These are phyloP conservation scores for Caenorhabditis wallacei DNA, from an alignment of 2,888 invertebrate genomes.

Conservation along the genomic window DNA sequence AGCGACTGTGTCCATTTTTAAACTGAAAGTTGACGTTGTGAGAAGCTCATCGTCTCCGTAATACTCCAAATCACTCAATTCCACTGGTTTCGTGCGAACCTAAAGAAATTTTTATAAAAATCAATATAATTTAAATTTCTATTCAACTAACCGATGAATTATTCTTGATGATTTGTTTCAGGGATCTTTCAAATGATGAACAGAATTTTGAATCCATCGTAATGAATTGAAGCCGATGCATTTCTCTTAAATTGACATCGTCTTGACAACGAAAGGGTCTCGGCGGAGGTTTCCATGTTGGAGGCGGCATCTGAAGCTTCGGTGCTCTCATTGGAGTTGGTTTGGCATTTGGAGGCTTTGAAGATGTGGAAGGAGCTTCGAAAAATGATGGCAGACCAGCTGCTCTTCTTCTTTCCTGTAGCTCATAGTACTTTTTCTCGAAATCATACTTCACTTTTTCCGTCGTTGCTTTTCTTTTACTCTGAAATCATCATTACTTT, in stretches of 20 bases:
- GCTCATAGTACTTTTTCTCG: background rate
- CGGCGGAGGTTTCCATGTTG: background rate
- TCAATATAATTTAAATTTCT: background rate
- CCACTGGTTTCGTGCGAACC: background rate
- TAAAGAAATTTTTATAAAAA: too few species aligned
- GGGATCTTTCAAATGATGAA: background rate
- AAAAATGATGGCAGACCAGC: background rate
- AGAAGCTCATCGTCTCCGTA: constrained; percentile 26
- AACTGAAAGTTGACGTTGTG: background rate
- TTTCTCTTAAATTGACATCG: constrained; percentile 24
- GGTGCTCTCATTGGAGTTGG: background rate
- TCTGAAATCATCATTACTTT: background rate
- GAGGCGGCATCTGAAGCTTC: constrained; percentile 2
- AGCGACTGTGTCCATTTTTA: background rate
- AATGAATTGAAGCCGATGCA: background rate
- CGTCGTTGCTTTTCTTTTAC: background rate
- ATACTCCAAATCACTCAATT: constrained; percentile 26
- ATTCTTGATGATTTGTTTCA: background rate
- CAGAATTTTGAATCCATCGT: constrained; percentile 9
- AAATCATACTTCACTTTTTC: background rate
- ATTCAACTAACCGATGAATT: background rate
- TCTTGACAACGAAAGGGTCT: background rate
- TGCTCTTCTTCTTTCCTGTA: background rate
- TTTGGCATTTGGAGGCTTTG: too few species aligned
- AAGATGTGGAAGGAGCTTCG: too few species aligned